Evolutionary conservation across 1,140 invertebrate genomes (phyloP), one percentile per base, ranked within the genome.

Genomic region (Whitmania pigra): DNA sequence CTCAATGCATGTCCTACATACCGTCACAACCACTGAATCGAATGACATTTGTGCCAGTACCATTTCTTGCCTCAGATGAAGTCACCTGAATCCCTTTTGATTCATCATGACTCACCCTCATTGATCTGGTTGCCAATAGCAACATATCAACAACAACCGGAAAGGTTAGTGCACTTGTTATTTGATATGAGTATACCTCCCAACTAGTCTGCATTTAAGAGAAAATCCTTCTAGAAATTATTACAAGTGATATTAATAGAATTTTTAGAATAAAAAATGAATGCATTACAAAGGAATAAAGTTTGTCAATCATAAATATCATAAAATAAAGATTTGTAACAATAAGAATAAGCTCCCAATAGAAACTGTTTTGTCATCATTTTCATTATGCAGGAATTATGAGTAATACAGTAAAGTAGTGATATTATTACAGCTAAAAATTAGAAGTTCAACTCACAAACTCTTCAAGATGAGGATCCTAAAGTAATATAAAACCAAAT

Each of bases 161-260:
- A 27, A 79, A 69, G 27, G 67, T 78, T 25, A 72, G 73, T 5
- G 75, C 77, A 43, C 74, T 75, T 1, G 75, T 77, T 60, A 78
- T 72, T 15, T 72, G 71, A 71, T 77, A 75, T 43, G 78, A 78
- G 73, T 76, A 79, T 18, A 79, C 75, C 66, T 79, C 77, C 79
- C 79, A 80, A 18, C 76, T 67, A n/a, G 78, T 77, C 78, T 80
- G 69, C 0, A 75, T 29, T 69, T 54, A 27, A 13, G 57, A 49
- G 9, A 49, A 49, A 49, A 49, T 15, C 2, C 22, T 63, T 11
- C 22, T 15, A 20, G 11, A 17, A 63, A 63, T 27, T 6, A 17
- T 27, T 31, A 63, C 17, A 57, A 57, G 9, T 27, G 29, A 63
- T 27, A 63, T 15, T 15, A 7, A 13, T 18, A 63, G 1, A 27